A percentile compares a stretch with the other conserved stretches of the same genome.
These are phyloP conservation scores for Lochmaea capreae DNA, from an alignment of 2,888 invertebrate species.

Conservation along the genomic window DNA sequence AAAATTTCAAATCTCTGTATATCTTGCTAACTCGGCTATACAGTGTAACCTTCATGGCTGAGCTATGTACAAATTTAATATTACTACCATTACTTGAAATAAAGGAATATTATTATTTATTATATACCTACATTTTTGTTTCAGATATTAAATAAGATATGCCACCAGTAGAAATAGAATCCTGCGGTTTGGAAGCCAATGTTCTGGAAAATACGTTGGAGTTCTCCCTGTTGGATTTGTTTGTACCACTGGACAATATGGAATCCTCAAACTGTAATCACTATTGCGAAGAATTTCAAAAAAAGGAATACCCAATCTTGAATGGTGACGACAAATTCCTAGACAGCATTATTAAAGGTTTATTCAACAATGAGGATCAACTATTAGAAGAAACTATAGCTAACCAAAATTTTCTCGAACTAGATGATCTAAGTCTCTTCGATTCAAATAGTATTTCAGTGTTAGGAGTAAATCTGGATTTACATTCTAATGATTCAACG, in stretches of 20 bases:
- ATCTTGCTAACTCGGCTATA: no score
- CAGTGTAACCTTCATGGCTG: no score
- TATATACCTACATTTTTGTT: not conserved
- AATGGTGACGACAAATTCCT: conserved; percentile 54
- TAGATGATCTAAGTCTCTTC: conserved; percentile 38
- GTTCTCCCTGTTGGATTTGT: conserved; percentile 48
- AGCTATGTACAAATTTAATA: no score
- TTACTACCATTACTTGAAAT: no score
- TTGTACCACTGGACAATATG: conserved; percentile 48
- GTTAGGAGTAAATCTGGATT: conserved; percentile 57
- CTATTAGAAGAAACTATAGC: conserved; percentile 35
- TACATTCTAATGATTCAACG: conserved; percentile 50
- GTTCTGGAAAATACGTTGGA: conserved; percentile 24
- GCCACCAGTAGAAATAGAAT: conserved; percentile 46
- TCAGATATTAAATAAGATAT: conserved; percentile 27
- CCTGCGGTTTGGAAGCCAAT: conserved; percentile 43
- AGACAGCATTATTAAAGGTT: conserved; percentile 52
- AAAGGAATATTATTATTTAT: no score
- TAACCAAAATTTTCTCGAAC: conserved; percentile 41
- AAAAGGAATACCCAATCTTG: conserved; percentile 43
- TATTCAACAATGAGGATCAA: conserved; percentile 46
- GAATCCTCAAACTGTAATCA: conserved; percentile 45
- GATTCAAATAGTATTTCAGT: conserved; percentile 53
- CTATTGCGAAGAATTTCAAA: conserved; percentile 41
- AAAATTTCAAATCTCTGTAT: no score